Evolutionary conservation across 2,113 vertebrate species (phyloP).

Genomic region (Nerophis lumbriciformis): DNA sequence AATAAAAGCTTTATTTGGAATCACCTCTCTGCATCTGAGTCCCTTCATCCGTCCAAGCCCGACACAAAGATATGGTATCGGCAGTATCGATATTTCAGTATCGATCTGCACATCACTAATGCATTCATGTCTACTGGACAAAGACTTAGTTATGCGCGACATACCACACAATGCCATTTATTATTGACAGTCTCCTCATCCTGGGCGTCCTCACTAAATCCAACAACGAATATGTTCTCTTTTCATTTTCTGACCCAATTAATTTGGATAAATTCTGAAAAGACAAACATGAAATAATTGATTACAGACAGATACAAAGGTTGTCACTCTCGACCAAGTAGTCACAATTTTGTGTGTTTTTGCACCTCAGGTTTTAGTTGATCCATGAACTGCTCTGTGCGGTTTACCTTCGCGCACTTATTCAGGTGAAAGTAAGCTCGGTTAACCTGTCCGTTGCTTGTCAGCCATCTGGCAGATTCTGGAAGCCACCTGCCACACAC

Average conservation of each 20-base stretch:
- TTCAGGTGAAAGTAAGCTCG: constrained; percentile 72
- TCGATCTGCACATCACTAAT: no score
- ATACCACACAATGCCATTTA: constrained; percentile 47
- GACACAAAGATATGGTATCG: no score
- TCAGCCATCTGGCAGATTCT: constrained; percentile 83
- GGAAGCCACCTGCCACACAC: constrained; percentile 77
- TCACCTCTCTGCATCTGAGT: no score
- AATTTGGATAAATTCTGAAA: constrained; percentile 40
- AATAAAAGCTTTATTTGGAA: no score
- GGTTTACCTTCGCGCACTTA: constrained; percentile 73
- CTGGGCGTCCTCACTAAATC: constrained; percentile 51
- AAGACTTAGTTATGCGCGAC: neutral
- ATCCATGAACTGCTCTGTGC: constrained; percentile 47
- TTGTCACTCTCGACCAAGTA: neutral
- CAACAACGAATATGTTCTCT: constrained; percentile 48
- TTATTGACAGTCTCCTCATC: constrained; percentile 38
- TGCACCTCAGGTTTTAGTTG: constrained; percentile 71
- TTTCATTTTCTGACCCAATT: constrained; percentile 38
- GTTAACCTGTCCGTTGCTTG: constrained; percentile 72
- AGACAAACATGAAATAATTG: neutral
- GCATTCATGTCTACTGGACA: no score
- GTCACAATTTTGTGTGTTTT: neutral
- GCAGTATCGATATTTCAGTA: no score
- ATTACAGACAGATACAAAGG: neutral
- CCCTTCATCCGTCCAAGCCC: no score